Conservation (phyloP, 2,797 vertebrate species). For the Dendrocincla fuliginosa region DNA sequence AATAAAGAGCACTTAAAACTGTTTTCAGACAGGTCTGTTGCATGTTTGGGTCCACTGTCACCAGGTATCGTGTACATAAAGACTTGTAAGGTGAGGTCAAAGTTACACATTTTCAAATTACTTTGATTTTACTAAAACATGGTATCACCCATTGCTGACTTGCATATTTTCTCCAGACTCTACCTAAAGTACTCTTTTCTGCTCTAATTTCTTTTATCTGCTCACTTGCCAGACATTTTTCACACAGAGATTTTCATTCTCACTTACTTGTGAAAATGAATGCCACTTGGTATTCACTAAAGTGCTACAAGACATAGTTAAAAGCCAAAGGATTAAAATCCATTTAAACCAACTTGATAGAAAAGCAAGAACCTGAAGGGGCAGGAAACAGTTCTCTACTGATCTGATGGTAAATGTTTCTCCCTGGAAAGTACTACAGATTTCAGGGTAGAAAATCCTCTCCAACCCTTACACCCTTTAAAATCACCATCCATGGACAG, state of each 20-base stretch:
- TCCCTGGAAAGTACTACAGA: background rate
- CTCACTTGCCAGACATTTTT: background rate
- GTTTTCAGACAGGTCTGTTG: background rate
- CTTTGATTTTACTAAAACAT: background rate
- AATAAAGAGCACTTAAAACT: background rate
- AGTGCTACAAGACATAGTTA: background rate
- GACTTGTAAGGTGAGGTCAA: background rate
- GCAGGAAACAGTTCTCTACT: background rate
- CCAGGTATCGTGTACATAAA: background rate
- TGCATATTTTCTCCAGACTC: background rate
- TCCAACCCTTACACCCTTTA: accelerated
- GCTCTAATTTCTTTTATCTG: background rate
- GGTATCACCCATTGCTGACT: background rate
- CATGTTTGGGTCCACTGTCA: background rate
- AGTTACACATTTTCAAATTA: background rate
- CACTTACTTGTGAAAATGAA: background rate
- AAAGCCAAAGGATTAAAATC: background rate
- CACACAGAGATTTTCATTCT: background rate
- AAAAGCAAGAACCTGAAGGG: background rate
- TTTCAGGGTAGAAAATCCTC: background rate
- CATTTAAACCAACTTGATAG: background rate
- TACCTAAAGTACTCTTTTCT: background rate
- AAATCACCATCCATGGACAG: background rate
- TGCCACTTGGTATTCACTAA: background rate
- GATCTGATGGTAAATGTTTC: background rate